Conservation (phyloP, 2,113 vertebrate species). For the Laticauda colubrina region DNA sequence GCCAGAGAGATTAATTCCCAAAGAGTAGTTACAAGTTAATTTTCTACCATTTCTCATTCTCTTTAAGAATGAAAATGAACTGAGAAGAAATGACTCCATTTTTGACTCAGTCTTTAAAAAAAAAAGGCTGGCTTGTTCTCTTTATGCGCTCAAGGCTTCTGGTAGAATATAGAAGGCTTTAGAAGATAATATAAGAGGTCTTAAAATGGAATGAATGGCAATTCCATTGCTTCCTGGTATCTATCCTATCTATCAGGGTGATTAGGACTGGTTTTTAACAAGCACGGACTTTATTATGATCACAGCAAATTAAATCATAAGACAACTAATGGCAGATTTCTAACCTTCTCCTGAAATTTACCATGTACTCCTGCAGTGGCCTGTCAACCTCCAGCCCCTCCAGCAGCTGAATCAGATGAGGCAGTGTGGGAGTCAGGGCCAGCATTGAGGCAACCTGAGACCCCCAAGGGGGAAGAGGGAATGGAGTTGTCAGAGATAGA, state of each 20-base stretch:
- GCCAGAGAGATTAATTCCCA: not conserved
- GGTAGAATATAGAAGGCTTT: not conserved
- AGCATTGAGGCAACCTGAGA: too few relatives aligned
- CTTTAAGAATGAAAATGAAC: constrained; percentile 1
- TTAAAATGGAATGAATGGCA: constrained; percentile 15
- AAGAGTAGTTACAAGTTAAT: not conserved
- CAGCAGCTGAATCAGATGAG: too few relatives aligned
- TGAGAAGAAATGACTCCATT: constrained; percentile 22
- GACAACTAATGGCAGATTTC: constrained; percentile 1
- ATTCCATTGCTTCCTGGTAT: constrained; percentile 19
- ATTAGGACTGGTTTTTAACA: constrained; percentile 6
- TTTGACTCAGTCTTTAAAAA: not conserved
- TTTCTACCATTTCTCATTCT: not conserved
- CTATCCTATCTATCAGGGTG: not conserved
- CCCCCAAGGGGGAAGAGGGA: too few relatives aligned
- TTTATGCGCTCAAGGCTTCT: not conserved
- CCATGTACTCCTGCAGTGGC: not conserved
- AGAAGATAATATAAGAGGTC: not conserved
- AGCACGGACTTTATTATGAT: not conserved
- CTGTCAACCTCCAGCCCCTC: too few relatives aligned
- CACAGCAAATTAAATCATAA: not conserved
- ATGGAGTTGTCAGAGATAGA: too few relatives aligned
- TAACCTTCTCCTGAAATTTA: accelerated
- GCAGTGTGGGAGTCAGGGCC: too few relatives aligned
- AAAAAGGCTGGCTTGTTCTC: not conserved